Percentiles rank a stretch among this genome's conserved stretches.
phyloP scores from a whole-genome alignment of 2,797 vertebrate species.

The Heterohyrax brucei region DNA sequence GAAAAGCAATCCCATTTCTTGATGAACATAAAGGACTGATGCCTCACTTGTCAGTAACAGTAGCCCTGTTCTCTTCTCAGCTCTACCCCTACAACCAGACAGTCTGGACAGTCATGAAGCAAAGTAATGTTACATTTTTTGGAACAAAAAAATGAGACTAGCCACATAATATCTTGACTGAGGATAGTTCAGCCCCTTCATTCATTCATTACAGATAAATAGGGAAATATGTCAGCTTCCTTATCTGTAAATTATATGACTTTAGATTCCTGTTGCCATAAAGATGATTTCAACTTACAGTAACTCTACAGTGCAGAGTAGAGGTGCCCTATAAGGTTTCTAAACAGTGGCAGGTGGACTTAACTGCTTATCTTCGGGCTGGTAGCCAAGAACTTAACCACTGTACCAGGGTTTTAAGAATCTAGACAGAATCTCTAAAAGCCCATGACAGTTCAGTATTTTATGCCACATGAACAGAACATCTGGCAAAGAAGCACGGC shows the following conservation, averaged over 20 bases:
- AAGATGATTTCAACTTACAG: no score
- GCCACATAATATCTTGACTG: neutral
- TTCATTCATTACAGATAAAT: slow-evolving; percentile 7
- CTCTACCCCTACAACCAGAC: neutral
- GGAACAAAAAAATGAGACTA: neutral
- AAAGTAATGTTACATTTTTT: neutral
- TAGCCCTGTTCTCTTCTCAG: neutral
- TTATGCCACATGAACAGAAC: slow-evolving; percentile 39
- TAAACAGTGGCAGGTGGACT: no score
- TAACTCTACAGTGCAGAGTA: no score
- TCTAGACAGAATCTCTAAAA: slow-evolving; percentile 22
- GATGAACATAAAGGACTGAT: neutral
- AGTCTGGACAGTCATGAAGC: neutral
- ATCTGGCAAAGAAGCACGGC: neutral
- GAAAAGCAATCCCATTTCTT: neutral
- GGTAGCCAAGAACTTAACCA: no score
- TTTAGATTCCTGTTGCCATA: neutral
- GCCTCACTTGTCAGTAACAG: neutral
- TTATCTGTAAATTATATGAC: slow-evolving; percentile 48
- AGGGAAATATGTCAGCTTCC: neutral
- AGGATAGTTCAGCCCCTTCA: neutral
- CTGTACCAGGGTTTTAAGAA: neutral
- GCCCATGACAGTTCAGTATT: neutral
- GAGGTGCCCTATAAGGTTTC: no score
- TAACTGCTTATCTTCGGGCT: no score